Percentiles rank a stretch among this genome's conserved stretches.
Conservation (phyloP, 2,113 vertebrate species). For the Cyanoderma ruficeps region DNA sequence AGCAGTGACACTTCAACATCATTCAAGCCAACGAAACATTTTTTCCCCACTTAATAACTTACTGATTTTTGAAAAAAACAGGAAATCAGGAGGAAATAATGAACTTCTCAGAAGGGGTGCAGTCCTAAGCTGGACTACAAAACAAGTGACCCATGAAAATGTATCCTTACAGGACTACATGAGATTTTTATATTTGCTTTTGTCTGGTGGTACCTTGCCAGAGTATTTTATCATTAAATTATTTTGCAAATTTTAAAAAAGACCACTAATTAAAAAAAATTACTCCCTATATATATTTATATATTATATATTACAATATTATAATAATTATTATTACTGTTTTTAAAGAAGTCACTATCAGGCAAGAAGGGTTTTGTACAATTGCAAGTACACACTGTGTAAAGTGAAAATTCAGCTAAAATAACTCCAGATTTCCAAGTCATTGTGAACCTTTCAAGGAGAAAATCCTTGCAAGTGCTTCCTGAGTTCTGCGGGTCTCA, state of each 20-base stretch:
- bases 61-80: neutral
- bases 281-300: no score
- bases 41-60: neutral
- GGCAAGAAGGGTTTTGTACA: neutral
- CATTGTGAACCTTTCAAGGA: neutral
- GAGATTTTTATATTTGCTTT: neutral
- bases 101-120: neutral
- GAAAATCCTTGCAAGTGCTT: neutral
- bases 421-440: neutral
- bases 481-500: neutral
- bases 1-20: fast-evolving
- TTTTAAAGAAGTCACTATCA: neutral
- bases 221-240: neutral
- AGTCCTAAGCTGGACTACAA: neutral
- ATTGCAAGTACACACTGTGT: neutral
- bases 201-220: neutral
- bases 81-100: neutral
- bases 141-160: neutral
- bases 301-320: no score
- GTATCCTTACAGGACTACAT: neutral
- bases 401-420: neutral
- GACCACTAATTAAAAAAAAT: no score
- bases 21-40: neutral
- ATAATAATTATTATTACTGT: no score
- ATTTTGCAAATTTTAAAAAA: neutral